A percentile compares a stretch with the other conserved stretches of the same genome.
These are phyloP conservation scores for Cuniculus paca DNA, from an alignment of 2,797 vertebrate genomes.

Conservation along the genomic window DNA sequence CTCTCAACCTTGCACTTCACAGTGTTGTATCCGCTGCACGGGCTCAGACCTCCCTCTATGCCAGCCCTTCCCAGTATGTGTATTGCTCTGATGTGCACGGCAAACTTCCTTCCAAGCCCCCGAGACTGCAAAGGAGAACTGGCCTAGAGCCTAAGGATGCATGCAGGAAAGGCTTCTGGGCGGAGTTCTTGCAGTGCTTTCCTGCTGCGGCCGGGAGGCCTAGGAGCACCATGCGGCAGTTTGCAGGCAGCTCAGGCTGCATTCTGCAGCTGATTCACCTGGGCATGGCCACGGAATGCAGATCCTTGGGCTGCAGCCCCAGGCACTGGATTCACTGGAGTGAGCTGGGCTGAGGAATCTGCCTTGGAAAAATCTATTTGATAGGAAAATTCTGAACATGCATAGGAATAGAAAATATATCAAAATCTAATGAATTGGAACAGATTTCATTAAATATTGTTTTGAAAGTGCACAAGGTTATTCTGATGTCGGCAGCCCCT, in stretches of 20 bases:
- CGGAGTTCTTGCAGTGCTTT: not conserved
- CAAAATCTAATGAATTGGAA: not conserved
- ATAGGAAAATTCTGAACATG: not conserved
- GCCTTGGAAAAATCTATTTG: not conserved
- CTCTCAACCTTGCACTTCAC: not conserved
- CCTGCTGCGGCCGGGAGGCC: not conserved
- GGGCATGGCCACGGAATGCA: not conserved
- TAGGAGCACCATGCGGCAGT: no score
- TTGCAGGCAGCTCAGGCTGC: not conserved
- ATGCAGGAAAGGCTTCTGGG: not conserved
- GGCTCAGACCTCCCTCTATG: not conserved
- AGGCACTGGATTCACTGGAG: not conserved
- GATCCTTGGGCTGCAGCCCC: not conserved
- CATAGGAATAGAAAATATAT: not conserved
- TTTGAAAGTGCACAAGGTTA: not conserved
- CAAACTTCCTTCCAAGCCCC: not conserved
- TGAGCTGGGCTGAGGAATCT: not conserved
- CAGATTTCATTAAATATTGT: not conserved
- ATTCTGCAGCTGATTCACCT: not conserved
- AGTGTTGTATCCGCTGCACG: not conserved
- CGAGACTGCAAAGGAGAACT: not conserved
- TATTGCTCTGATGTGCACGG: not conserved
- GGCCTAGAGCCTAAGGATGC: not conserved
- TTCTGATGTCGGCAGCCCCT: not conserved
- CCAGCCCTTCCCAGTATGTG: not conserved